phyloP scores from a whole-genome alignment of 2,113 vertebrate genomes.

The Monopterus albus region DNA sequence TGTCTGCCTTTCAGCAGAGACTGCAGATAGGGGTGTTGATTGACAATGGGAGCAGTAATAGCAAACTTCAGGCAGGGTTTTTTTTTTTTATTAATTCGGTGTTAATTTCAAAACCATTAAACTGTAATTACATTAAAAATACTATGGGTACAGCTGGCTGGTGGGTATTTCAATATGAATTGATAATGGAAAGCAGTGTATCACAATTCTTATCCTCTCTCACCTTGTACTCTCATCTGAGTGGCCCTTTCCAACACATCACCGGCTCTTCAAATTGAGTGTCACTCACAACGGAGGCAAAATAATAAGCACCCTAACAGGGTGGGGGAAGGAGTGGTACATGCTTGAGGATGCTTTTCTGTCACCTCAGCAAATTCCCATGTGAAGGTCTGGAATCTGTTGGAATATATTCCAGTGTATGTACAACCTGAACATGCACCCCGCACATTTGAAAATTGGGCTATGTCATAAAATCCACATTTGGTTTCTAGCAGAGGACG shows the following conservation, averaged over 20 bases:
- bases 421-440: too few relatives aligned
- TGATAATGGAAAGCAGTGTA: constrained; percentile 2
- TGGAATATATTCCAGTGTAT: not conserved
- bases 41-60: not conserved
- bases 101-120: not conserved
- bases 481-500: too few relatives aligned
- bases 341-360: not conserved
- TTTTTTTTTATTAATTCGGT: too few relatives aligned
- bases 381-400: not conserved
- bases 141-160: not conserved
- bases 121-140: not conserved
- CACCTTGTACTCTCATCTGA: constrained; percentile 22
- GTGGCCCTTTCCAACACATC: constrained; percentile 34
- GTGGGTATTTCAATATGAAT: not conserved
- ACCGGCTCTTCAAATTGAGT: constrained; percentile 52
- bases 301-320: constrained; percentile 22
- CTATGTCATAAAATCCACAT: too few relatives aligned
- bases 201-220: constrained; percentile 23
- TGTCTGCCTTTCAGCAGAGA: too few relatives aligned
- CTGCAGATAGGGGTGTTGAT: too few relatives aligned
- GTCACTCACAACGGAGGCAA: constrained; percentile 47
- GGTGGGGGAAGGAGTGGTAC: not conserved
- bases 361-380: constrained; percentile 4
- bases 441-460: too few relatives aligned
- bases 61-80: not conserved